Percentiles rank a stretch among this genome's conserved stretches.
phyloP scores from a whole-genome alignment of 2,888 invertebrate genomes.

The Sylvicola cinctus region DNA sequence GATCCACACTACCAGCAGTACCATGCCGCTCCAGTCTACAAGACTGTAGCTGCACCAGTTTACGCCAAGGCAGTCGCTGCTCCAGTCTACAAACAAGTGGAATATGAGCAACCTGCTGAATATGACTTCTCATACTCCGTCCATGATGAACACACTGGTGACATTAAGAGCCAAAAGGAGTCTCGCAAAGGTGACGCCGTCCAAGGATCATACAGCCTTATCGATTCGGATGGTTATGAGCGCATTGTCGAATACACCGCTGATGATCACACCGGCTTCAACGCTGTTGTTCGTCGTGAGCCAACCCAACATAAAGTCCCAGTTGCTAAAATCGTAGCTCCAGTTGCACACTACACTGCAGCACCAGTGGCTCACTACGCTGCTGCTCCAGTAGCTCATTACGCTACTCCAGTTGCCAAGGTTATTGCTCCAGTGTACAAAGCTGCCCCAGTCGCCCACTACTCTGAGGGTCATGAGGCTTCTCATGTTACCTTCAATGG shows the following conservation, averaged over 20 bases:
- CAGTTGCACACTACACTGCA: no score
- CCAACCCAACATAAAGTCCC: slow-evolving; percentile 23
- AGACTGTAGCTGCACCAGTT: not conserved
- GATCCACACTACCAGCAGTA: not conserved
- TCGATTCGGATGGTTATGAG: slow-evolving; percentile 30
- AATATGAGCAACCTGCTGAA: slow-evolving; percentile 22
- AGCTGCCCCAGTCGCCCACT: no score
- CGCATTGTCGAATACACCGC: slow-evolving; percentile 31
- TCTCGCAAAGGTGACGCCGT: slow-evolving; percentile 29
- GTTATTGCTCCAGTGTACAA: not conserved
- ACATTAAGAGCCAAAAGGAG: slow-evolving; percentile 30
- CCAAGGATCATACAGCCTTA: slow-evolving; percentile 28
- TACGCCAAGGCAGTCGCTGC: not conserved
- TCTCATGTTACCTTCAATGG: no score
- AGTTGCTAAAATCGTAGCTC: slow-evolving; percentile 11
- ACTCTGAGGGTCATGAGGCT: no score
- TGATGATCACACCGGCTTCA: slow-evolving; percentile 30
- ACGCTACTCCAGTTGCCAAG: not conserved
- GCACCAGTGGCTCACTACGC: slow-evolving; percentile 10
- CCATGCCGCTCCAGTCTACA: not conserved
- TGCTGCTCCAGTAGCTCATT: slow-evolving; percentile 7
- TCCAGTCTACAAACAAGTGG: no score
- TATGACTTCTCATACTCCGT: slow-evolving; percentile 28
- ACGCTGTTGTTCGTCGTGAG: slow-evolving; percentile 29
- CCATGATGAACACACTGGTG: slow-evolving; percentile 29